Conservation (phyloP, 2,888 invertebrate species). For the Drosophila nr. medialis region DNA sequence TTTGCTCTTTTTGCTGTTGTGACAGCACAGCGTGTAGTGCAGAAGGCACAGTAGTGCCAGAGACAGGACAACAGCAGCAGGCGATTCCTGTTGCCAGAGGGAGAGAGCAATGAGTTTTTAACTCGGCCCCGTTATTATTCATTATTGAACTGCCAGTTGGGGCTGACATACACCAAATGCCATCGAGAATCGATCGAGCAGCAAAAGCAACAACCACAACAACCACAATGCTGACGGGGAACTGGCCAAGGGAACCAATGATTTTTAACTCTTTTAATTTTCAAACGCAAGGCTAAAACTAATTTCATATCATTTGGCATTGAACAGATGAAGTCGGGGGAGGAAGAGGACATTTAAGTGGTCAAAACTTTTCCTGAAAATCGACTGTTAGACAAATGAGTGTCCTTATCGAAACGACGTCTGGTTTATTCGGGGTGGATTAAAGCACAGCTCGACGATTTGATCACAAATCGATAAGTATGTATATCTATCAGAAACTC, state of each 20-base stretch:
- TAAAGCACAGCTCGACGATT: conserved; percentile 34
- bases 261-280: conserved; percentile 58
- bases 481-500: conserved; percentile 52
- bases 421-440: conserved; percentile 20
- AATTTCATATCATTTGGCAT: conserved; percentile 77
- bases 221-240: conserved; percentile 4
- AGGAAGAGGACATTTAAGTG: conserved; percentile 30
- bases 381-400: conserved; percentile 50
- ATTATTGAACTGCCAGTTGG: conserved; percentile 79
- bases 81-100: conserved; percentile 9
- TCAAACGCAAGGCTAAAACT: conserved; percentile 72
- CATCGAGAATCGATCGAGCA: conserved; percentile 41
- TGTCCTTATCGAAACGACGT: conserved; percentile 46
- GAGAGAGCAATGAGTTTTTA: conserved; percentile 58
- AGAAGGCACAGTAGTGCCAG: conserved; percentile 26
- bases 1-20: conserved; percentile 54
- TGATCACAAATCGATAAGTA: conserved; percentile 54
- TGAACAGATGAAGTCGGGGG: conserved; percentile 23
- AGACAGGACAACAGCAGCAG: conserved; percentile 24
- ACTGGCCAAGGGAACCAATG: conserved; percentile 36
- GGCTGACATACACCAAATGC: conserved; percentile 73
- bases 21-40: conserved; percentile 68
- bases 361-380: conserved; percentile 33
- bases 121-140: conserved; percentile 75
- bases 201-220: conserved; percentile 2